Percentiles rank a stretch among this genome's conserved stretches.
Conservation (phyloP, 2,797 vertebrate genomes). For the Muscicapa striata region DNA sequence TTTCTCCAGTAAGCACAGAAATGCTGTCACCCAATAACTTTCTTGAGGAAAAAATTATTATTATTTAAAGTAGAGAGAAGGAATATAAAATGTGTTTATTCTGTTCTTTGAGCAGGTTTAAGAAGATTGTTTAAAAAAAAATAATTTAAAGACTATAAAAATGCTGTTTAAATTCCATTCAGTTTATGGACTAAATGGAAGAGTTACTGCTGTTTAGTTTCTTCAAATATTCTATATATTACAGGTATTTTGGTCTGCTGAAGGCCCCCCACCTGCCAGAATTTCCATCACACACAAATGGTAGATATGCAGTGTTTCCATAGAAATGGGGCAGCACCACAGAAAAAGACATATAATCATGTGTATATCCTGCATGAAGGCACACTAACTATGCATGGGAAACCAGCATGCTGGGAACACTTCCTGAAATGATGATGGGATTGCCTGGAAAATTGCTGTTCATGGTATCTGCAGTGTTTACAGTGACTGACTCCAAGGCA, state of each 20-base stretch:
- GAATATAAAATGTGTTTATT: neutral
- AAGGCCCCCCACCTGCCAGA: neutral
- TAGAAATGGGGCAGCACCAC: slow-evolving; percentile 35
- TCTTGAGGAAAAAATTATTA: neutral
- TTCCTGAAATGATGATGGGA: slow-evolving; percentile 19
- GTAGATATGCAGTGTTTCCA: slow-evolving; percentile 5
- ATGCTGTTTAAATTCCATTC: neutral
- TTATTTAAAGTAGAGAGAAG: neutral
- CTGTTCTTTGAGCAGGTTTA: neutral
- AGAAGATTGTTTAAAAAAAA: neutral
- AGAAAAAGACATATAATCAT: slow-evolving; percentile 18
- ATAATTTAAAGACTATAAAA: neutral
- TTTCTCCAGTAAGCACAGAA: neutral
- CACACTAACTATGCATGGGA: slow-evolving; percentile 36
- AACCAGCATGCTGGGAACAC: slow-evolving; percentile 23
- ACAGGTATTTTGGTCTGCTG: neutral
- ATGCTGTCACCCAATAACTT: neutral
- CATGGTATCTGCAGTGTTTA: neutral
- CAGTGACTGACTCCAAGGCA: neutral
- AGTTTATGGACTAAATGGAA: neutral
- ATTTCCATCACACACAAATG: slow-evolving; percentile 10
- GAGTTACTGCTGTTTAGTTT: neutral
- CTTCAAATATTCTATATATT: neutral
- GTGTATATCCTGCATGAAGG: neutral
- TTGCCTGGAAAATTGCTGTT: slow-evolving; percentile 40